Evolutionary conservation across 1,140 invertebrate species (phyloP).

Genomic region (Microplitis mediator): DNA sequence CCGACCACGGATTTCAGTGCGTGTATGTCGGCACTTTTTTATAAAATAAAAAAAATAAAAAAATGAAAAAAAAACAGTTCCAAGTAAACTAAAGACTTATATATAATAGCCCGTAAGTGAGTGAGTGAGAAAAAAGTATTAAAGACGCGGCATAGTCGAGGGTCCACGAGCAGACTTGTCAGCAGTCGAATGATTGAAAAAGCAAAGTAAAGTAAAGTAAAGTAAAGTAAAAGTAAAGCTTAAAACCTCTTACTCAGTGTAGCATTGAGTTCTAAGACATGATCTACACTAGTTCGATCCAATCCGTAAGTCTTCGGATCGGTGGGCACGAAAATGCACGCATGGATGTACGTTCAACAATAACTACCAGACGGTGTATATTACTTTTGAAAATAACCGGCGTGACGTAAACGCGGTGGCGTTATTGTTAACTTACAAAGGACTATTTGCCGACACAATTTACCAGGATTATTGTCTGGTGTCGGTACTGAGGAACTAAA

Average conservation of each 20-base stretch:
- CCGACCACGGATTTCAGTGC: conserved; percentile 51
- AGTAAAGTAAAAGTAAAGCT: conserved; percentile 2
- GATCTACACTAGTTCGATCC: neutral
- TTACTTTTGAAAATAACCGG: conserved; percentile 60
- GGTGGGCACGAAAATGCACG: conserved; percentile 22
- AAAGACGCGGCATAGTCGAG: too few species aligned
- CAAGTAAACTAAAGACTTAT: too few species aligned
- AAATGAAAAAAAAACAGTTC: neutral
- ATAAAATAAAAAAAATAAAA: neutral
- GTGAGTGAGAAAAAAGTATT: neutral
- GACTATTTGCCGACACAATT: conserved; percentile 60
- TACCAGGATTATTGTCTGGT: conserved; percentile 44
- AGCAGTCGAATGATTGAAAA: too few species aligned
- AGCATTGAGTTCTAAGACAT: too few species aligned
- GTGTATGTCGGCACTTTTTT: conserved; percentile 5
- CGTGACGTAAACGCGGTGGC: conserved; percentile 56
- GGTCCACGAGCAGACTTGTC: neutral
- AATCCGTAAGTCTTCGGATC: conserved; percentile 1
- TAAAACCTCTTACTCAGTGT: neutral
- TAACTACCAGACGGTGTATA: conserved; percentile 53
- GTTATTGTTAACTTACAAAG: conserved; percentile 49
- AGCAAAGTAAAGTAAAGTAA: neutral
- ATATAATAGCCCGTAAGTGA: too few species aligned
- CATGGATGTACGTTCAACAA: conserved; percentile 39
- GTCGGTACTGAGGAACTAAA: neutral